Percentiles rank a stretch among this genome's conserved stretches.
These are phyloP conservation scores for Luperina nickerlii DNA, from an alignment of 2,888 invertebrate genomes.

Conservation along the genomic window DNA sequence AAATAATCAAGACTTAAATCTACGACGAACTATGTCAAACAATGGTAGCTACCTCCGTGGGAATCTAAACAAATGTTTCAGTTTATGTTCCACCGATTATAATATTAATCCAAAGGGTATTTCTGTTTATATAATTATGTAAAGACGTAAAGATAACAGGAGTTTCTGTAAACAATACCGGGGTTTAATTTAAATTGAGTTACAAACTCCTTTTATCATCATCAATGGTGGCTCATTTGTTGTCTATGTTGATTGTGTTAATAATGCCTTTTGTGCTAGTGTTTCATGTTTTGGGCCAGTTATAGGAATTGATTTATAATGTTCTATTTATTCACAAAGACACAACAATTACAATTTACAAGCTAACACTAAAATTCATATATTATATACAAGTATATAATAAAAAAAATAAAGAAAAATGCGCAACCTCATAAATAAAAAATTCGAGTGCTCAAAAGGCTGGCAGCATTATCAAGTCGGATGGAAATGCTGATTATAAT, in stretches of 20 bases:
- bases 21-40: background rate
- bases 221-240: slow-evolving; percentile 15
- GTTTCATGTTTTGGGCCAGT: background rate
- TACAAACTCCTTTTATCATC: slow-evolving; percentile 35
- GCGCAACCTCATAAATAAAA: too few species aligned
- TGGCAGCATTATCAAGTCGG: too few species aligned
- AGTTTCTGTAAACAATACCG: slow-evolving; percentile 24
- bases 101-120: slow-evolving; percentile 11
- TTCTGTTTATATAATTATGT: slow-evolving; percentile 4
- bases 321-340: too few species aligned
- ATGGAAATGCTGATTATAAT: too few species aligned
- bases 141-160: background rate
- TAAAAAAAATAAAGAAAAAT: too few species aligned
- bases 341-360: too few species aligned
- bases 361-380: too few species aligned
- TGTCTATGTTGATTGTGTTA: slow-evolving; percentile 24
- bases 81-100: slow-evolving; percentile 7
- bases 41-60: background rate
- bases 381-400: too few species aligned
- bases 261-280: slow-evolving; percentile 8
- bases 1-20: slow-evolving; percentile 4
- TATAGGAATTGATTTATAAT: background rate
- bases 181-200: slow-evolving; percentile 37
- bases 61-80: slow-evolving; percentile 10
- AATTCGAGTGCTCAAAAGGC: too few species aligned